Base-by-base conservation (phyloP, 2,888 invertebrate species). In the Polydrusus cervinus region DNA sequence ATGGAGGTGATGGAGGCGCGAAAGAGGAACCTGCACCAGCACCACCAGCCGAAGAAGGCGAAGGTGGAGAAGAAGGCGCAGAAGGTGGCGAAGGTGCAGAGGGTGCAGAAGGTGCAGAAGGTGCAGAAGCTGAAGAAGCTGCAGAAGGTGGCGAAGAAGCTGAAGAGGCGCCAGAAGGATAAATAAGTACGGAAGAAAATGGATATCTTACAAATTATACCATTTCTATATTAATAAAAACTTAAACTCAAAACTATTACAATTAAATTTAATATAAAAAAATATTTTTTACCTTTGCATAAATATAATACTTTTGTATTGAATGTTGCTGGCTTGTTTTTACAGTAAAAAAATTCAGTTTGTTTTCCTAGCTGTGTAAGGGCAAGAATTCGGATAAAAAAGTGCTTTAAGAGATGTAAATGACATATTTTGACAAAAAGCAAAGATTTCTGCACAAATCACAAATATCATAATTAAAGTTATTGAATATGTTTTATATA, bases 1-100 rank as follows among this genome's bases (percentile, higher is more conserved):
- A 34, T 25, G 25, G 49, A 10, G 20, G 53, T 45, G 71, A 51
- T 14, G 74, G 53, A 6, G 74, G 71, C 18, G 73, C 51, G 20
- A 49, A 18, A 43, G 18, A 30, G 9, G 60, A 57, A 13, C 3
- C 43, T 43, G 1, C 43, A 43, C 3, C 13, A 45, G 45, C 1
- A 6, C 1, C 45, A 11, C 45, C 45, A 45, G 45, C 13, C 10
- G 65, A 20, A 14, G 71, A 34, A 20, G 18, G 10, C 10, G 49
- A 61, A 13, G 47, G 40, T 0, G 70, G 60, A 55, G 67, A 61
- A 43, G 69, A 30, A 0, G 47, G 43, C 5, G 64, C 20, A 7
- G 64, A 55, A 49, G 67, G 40, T 1, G 34, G 40, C 3, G 67
- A 67, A 38, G 57, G 51, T 38, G 72, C 51, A 11, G 67, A 66